phyloP scores from a whole-genome alignment of 2,797 vertebrate species.

The Sebastes paucispinis region DNA sequence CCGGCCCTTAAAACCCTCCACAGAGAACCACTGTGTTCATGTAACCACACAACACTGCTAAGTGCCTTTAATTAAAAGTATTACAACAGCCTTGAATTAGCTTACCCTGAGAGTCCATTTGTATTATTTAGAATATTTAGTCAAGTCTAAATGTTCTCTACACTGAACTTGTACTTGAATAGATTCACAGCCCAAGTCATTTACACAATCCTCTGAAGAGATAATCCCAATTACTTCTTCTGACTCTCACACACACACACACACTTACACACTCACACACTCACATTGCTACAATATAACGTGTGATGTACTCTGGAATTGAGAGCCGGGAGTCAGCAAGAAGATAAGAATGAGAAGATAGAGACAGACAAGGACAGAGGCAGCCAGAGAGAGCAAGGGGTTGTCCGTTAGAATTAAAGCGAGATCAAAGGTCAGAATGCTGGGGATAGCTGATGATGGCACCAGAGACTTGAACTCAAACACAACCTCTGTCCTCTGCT shows the following conservation, averaged over 20 bases:
- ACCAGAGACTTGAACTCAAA: constrained; percentile 56
- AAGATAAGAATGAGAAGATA: constrained; percentile 53
- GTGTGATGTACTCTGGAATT: constrained; percentile 21
- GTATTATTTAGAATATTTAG: constrained; percentile 54
- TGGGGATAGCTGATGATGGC: constrained; percentile 49
- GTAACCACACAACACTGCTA: constrained; percentile 6
- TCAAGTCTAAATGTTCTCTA: constrained; percentile 57
- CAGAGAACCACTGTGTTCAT: neutral
- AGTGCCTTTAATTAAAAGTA: constrained; percentile 46
- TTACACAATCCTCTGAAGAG: constrained; percentile 59
- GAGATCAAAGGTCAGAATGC: constrained; percentile 55
- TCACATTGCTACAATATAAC: constrained; percentile 19
- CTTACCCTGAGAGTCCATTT: constrained; percentile 48
- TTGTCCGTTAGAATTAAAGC: constrained; percentile 56
- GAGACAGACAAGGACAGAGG: constrained; percentile 21
- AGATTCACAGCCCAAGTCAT: constrained; percentile 57
- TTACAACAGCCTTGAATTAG: constrained; percentile 32
- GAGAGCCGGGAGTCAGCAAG: constrained; percentile 18
- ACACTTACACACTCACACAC: neutral
- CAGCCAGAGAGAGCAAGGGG: constrained; percentile 3
- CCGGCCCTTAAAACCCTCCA: neutral
- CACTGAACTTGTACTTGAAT: constrained; percentile 45
- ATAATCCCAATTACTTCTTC: constrained; percentile 74
- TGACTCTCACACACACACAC: constrained; percentile 15
- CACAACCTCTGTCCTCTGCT: constrained; percentile 28